A percentile compares a stretch with the other conserved stretches of the same genome.
Conservation (phyloP, 92 coral and sea anemone species). For the Umimayanthus kanabou region DNA sequence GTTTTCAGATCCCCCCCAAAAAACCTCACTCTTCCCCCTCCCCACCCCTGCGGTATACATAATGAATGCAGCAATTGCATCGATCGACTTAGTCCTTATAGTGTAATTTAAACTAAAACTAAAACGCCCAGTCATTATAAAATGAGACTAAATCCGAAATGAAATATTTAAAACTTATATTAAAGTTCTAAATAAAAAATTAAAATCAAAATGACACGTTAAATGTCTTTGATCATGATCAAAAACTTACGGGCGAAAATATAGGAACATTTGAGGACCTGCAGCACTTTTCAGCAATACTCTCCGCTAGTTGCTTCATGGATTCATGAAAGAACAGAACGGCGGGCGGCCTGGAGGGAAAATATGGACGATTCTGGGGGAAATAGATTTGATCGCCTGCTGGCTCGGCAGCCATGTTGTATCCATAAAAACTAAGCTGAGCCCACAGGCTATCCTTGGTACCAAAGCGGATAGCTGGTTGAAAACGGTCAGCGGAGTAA, state of each 20-base stretch:
- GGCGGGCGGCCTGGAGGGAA: constrained; percentile 82
- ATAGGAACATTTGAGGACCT: constrained; percentile 48
- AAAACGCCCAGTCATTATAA: no score
- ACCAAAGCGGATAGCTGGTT: neutral
- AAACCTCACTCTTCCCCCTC: no score
- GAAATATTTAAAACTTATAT: no score
- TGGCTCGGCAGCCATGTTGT: constrained; percentile 22
- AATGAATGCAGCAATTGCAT: no score
- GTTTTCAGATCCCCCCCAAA: no score
- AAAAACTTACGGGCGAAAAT: neutral
- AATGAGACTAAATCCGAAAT: no score
- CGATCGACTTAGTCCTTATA: no score
- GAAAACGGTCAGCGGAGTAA: constrained; percentile 47
- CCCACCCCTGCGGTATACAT: no score
- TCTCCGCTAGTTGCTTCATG: constrained; percentile 81
- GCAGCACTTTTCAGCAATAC: constrained; percentile 82
- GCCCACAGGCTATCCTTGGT: neutral
- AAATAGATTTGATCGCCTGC: constrained; percentile 13
- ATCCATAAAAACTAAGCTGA: neutral
- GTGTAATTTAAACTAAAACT: no score
- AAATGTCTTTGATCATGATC: no score
- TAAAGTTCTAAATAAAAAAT: no score
- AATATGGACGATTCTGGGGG: constrained; percentile 29
- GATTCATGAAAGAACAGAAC: constrained; percentile 93
- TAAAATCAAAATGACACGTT: no score